Evolutionary conservation across 1,140 invertebrate genomes (phyloP), one percentile per base, ranked within the genome.

Genomic region (Akabosia matsudoensis): DNA sequence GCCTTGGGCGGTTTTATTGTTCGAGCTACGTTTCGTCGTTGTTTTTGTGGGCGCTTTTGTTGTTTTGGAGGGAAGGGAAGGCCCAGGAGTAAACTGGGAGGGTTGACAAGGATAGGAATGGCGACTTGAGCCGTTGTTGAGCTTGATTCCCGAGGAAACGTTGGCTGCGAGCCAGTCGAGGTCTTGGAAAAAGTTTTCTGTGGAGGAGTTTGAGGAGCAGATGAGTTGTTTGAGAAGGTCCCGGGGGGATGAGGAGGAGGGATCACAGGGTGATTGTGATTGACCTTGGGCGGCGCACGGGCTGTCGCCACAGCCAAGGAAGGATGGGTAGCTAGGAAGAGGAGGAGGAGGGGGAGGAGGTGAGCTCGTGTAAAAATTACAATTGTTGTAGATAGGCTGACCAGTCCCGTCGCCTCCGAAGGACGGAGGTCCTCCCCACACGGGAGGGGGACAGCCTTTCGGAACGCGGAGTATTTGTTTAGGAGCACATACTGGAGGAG

Each of bases 311-410:
- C n/a, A n/a, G n/a, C n/a, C n/a, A n/a, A n/a, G n/a, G n/a, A n/a
- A n/a, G n/a, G n/a, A n/a, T n/a, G n/a, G n/a, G n/a, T n/a, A n/a
- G n/a, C n/a, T n/a, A n/a, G n/a, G n/a, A n/a, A n/a, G n/a, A n/a
- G n/a, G n/a, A n/a, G n/a, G n/a, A n/a, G n/a, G n/a, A 10, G 56
- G 56, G 24, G 4, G 4, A 22, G 7, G 7, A 64, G 7, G 4
- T 22, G 26, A 28, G 26, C 13, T 2, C 7, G 28, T 10, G 33
- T 70, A 70, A 31, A 70, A 70, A 22, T 70, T 70, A 22, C 67
- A 70, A 70, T 70, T 70, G 28, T 70, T 70, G 30, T 70, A 70
- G 22, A 14, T 30, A 30, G 67, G 67, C 33, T 24, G 28, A 31
- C 33, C 67, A 7, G 14, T 70, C 24, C 67, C 67, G 14, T 22